Percentiles rank a stretch among this genome's conserved stretches.
Evolutionary conservation across 2,113 vertebrate genomes (phyloP).

Genomic region (Lipophrys pholis): DNA sequence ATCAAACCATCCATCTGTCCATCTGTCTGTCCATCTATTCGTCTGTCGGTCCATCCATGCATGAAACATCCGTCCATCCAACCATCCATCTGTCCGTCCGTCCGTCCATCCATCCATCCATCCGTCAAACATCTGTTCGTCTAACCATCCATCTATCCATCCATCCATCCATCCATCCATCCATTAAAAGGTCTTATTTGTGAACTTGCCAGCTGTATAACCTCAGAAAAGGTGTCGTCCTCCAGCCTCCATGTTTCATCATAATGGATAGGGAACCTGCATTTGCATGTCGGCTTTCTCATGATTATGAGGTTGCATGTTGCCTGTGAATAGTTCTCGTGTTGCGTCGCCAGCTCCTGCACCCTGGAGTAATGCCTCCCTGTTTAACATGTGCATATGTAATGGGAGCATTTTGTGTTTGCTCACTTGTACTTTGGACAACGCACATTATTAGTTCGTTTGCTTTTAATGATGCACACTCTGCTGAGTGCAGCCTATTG

Average conservation of each 20-base stretch:
- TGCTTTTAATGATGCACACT: slow-evolving; percentile 71
- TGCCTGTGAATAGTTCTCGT: slow-evolving; percentile 57
- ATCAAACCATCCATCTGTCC: background rate
- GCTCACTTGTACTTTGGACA: slow-evolving; percentile 59
- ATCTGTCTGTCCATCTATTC: background rate
- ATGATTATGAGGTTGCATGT: slow-evolving; percentile 66
- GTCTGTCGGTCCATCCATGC: background rate
- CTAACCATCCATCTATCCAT: background rate
- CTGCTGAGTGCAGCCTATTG: slow-evolving; percentile 58
- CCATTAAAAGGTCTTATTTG: slow-evolving; percentile 52
- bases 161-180: background rate
- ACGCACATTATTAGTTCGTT: slow-evolving; percentile 54
- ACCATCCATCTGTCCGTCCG: background rate
- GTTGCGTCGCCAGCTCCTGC: slow-evolving; percentile 34
- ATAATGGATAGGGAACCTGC: slow-evolving; percentile 67
- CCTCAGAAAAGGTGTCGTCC: slow-evolving; percentile 39
- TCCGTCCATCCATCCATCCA: background rate
- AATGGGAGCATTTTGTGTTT: slow-evolving; percentile 57
- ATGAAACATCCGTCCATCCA: background rate
- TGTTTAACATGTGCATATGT: slow-evolving; percentile 76
- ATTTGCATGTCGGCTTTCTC: slow-evolving; percentile 76
- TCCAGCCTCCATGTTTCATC: slow-evolving; percentile 48
- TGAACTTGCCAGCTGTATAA: slow-evolving; percentile 51
- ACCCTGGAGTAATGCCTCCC: slow-evolving; percentile 64
- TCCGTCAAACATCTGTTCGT: too few species aligned